Conservation (phyloP, 2,113 vertebrate species). For the Neoarius graeffei region DNA sequence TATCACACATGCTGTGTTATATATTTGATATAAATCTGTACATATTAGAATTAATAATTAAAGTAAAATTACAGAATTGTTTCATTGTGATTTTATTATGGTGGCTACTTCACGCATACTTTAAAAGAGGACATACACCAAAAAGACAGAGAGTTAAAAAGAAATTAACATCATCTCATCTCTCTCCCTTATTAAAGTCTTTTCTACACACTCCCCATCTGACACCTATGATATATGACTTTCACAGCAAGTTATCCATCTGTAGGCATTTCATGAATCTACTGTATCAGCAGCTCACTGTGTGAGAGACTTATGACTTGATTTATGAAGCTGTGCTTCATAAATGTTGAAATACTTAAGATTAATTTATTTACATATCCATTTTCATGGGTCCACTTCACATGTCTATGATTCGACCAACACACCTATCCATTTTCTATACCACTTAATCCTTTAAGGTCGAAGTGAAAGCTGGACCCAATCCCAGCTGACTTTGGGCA, state of each 20-base stretch:
- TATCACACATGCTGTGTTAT: neutral
- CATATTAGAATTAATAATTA: neutral
- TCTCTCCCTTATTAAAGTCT: neutral
- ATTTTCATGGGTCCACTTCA: neutral
- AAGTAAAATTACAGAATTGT: neutral
- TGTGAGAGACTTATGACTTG: neutral
- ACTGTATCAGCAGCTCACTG: conserved; percentile 2
- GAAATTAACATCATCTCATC: neutral
- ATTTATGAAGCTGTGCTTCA: neutral
- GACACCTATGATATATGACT: conserved; percentile 5
- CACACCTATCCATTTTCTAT: neutral
- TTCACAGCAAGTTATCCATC: neutral
- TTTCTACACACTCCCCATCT: neutral
- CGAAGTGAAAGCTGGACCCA: too few relatives aligned
- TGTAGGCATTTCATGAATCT: neutral
- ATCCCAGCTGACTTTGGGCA: too few relatives aligned
- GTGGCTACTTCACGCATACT: neutral
- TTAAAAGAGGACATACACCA: neutral
- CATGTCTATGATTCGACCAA: neutral
- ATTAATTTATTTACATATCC: neutral
- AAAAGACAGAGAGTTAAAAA: neutral
- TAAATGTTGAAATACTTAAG: neutral
- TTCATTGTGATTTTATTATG: neutral
- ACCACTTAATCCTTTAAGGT: too few relatives aligned
- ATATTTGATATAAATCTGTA: neutral